Percentiles rank a stretch among this genome's conserved stretches.
Evolutionary conservation across 2,888 invertebrate species (phyloP).

Genomic region (Melanchra persicariae): DNA sequence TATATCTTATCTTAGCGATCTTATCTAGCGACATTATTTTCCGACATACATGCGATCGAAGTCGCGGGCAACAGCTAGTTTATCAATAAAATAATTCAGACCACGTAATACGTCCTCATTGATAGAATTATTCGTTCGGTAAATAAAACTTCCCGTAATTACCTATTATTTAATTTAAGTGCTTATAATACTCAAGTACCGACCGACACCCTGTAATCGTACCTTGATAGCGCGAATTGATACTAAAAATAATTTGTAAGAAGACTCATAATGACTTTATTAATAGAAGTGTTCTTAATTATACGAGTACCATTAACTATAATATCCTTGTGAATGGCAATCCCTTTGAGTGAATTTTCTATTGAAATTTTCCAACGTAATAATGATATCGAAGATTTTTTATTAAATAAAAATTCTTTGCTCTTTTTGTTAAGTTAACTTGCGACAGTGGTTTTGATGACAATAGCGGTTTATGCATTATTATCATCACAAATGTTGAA

Average conservation of each 20-base stretch:
- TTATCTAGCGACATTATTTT: too few species aligned
- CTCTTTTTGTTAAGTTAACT: too few species aligned
- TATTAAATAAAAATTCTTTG: too few species aligned
- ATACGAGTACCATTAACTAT: slow-evolving; percentile 2
- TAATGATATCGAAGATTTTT: not conserved
- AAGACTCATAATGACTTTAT: slow-evolving; percentile 20
- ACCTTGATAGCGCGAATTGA: slow-evolving; percentile 7
- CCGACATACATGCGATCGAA: too few species aligned
- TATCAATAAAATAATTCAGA: not conserved
- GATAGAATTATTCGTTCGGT: not conserved
- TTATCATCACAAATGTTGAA: too few species aligned
- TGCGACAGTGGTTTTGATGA: too few species aligned
- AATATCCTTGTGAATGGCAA: slow-evolving; percentile 10
- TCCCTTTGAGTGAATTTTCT: slow-evolving; percentile 2
- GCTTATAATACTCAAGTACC: slow-evolving; percentile 5
- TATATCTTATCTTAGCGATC: too few species aligned
- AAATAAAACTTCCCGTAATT: not conserved
- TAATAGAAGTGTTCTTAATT: slow-evolving; percentile 28
- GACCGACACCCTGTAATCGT: slow-evolving; percentile 21
- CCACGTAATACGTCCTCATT: not conserved
- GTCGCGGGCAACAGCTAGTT: too few species aligned
- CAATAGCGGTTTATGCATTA: too few species aligned
- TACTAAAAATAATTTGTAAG: slow-evolving; percentile 19
- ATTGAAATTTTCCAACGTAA: not conserved
- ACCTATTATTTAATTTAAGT: slow-evolving; percentile 8